Evolutionary conservation across 92 coral and sea anemone genomes (phyloP), one percentile per base, ranked within the genome.

Genomic region (Actinostola sp.): DNA sequence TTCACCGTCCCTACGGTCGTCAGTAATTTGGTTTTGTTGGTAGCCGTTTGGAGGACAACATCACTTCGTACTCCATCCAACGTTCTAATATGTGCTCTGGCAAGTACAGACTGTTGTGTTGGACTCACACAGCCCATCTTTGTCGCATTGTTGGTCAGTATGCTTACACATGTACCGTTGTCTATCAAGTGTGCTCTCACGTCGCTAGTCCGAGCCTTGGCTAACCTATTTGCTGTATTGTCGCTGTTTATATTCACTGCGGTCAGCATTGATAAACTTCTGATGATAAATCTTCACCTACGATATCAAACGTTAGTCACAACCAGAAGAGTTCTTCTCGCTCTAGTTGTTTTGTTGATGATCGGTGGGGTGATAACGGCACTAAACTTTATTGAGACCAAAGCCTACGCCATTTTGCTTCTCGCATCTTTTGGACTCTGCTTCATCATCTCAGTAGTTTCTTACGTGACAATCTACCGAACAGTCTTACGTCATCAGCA

Each of bases 241-340:
- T 50, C 63, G 2, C 54, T 52, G 8, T 26, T 55, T 31, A 26
- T 41, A 16, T 71, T 71, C 51, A 71, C 77, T 2, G 63, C 77
- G n/a, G 54, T 71, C 65, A 71, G 77, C 15, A 50, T 71, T 8
- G 77, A 71, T 39, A 71, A 71, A 56, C 62, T 71, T 20, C 29
- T 52, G 9, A 53, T 71, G 63, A 11, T 71, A 28, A 46, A 54
- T 34, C 34, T 52, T 39, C 63, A 54, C 7, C 65, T 71, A 31
- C 21, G 65, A 26, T 71, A 71, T 35, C 23, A 25, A 12, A 13
- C 63, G 5, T 1, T 39, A 0, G 65, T 71, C 8, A 71, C 64
- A 0, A 38, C 19, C 30, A 23, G n/a, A 24, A 54, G 65, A 56
- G 55, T 39, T 13, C 1, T 33, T 16, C 11, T 39, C 13, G 26